Conservation (phyloP, 64 coral and sea anemone species). For the Montipora efflorescens region DNA sequence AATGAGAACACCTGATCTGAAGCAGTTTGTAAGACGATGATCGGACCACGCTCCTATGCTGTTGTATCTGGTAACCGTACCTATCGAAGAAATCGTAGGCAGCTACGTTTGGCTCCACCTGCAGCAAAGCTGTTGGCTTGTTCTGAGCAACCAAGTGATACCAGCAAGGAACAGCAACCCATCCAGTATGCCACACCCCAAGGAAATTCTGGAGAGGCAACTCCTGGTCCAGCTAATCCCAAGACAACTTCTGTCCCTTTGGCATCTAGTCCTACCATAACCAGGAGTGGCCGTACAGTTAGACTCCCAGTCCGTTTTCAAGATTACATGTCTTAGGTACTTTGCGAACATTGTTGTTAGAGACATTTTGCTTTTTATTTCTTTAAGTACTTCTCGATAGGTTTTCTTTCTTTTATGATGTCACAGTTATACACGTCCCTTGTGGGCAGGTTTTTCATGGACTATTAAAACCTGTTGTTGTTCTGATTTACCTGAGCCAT, state of each 20-base stretch:
- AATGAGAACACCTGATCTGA: slow-evolving; percentile 40
- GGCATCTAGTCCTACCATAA: too few relatives aligned
- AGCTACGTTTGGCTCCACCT: slow-evolving; percentile 41
- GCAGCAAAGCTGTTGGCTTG: background rate
- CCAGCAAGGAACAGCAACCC: background rate
- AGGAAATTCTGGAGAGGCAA: slow-evolving; percentile 2
- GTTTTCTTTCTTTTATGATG: too few relatives aligned
- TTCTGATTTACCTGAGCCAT: too few relatives aligned
- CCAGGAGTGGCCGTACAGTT: background rate
- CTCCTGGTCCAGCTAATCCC: slow-evolving; percentile 7
- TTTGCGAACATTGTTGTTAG: background rate
- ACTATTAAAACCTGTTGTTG: too few relatives aligned
- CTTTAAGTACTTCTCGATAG: too few relatives aligned
- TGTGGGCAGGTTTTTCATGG: too few relatives aligned
- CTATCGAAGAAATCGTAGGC: slow-evolving; percentile 49
- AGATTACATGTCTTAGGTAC: background rate
- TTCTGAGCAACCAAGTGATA: background rate
- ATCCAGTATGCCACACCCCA: slow-evolving; percentile 21
- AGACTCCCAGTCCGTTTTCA: background rate
- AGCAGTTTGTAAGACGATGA: slow-evolving; percentile 44
- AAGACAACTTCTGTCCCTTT: too few relatives aligned
- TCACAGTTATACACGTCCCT: too few relatives aligned
- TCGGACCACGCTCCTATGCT: slow-evolving; percentile 45
- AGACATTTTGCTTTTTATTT: too few relatives aligned
- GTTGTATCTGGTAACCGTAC: slow-evolving; percentile 35